These are phyloP conservation scores for Geotrupes spiniger DNA, from an alignment of 2,888 invertebrate species.

Conservation along the genomic window DNA sequence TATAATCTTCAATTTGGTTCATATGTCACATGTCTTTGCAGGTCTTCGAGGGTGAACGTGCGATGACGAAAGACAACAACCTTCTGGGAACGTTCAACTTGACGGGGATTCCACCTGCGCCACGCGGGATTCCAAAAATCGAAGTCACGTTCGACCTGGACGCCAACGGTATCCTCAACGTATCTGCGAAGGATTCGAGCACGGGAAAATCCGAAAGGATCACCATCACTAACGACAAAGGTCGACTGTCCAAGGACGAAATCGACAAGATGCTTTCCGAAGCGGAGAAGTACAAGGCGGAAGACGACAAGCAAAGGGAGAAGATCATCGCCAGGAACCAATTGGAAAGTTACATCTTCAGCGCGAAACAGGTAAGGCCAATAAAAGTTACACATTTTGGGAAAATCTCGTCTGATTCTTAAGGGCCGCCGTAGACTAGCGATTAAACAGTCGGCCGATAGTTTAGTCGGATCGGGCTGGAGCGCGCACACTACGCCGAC, in stretches of 20 bases:
- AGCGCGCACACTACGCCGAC: too few relatives aligned
- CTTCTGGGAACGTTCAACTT: slow-evolving; percentile 77
- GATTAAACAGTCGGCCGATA: too few relatives aligned
- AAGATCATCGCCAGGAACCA: slow-evolving; percentile 71
- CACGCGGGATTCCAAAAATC: slow-evolving; percentile 75
- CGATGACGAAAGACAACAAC: slow-evolving; percentile 91
- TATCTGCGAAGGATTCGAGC: slow-evolving; percentile 73
- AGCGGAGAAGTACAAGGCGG: slow-evolving; percentile 73
- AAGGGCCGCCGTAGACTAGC: background rate
- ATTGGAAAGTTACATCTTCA: slow-evolving; percentile 73
- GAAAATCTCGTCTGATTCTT: slow-evolving; percentile 1
- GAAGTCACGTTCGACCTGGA: slow-evolving; percentile 83
- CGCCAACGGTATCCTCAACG: slow-evolving; percentile 85
- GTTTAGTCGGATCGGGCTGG: too few relatives aligned
- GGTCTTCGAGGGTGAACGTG: slow-evolving; percentile 83
- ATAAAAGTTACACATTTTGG: background rate
- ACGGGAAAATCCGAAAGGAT: slow-evolving; percentile 75
- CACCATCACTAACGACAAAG: slow-evolving; percentile 85
- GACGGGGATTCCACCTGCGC: slow-evolving; percentile 81
- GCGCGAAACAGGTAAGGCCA: slow-evolving; percentile 58
- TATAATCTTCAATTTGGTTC: too few relatives aligned
- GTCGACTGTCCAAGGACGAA: slow-evolving; percentile 79
- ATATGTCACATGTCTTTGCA: slow-evolving; percentile 29
- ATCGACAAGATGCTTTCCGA: slow-evolving; percentile 82
- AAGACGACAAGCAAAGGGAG: slow-evolving; percentile 70